A percentile compares a stretch with the other conserved stretches of the same genome.
Evolutionary conservation across 2,888 invertebrate species (phyloP).

Genomic region (Timandra comae): DNA sequence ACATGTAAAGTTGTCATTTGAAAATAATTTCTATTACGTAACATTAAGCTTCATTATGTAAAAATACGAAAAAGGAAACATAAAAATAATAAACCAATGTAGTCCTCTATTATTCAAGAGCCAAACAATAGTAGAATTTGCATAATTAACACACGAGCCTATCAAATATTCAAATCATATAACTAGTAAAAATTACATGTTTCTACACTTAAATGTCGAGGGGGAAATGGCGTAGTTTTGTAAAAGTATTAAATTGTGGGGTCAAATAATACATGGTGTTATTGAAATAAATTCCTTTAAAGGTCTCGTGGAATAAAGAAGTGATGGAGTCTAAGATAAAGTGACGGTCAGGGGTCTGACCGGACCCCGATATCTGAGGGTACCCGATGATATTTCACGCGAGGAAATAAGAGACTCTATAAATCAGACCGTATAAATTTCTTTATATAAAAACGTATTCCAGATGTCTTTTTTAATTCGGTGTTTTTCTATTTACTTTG

Average conservation of each 20-base stretch:
- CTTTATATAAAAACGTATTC: conserved; percentile 20
- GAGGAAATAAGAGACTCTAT: conserved; percentile 24
- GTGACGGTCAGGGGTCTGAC: conserved; percentile 34
- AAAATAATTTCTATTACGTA: too few species aligned
- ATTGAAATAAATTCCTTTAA: conserved; percentile 32
- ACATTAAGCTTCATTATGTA: too few species aligned
- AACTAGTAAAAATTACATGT: conserved; percentile 16
- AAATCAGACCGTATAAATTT: conserved; percentile 17
- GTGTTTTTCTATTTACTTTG: too few species aligned
- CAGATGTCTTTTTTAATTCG: conserved; percentile 4
- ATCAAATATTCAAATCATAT: conserved; percentile 18
- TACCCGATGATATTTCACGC: conserved; percentile 32
- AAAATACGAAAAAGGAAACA: too few species aligned
- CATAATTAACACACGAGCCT: conserved; percentile 17
- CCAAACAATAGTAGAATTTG: conserved; percentile 7
- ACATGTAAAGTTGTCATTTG: too few species aligned
- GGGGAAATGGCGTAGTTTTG: conserved; percentile 12
- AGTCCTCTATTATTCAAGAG: too few species aligned
- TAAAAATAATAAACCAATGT: too few species aligned
- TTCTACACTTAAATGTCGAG: conserved; percentile 3
- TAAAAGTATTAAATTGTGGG: conserved; percentile 7
- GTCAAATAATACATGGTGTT: conserved; percentile 25
- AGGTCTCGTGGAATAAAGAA: conserved; percentile 26
- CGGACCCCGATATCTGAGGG: conserved; percentile 28
- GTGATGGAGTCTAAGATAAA: conserved; percentile 37